phyloP scores from a whole-genome alignment of 2,113 vertebrate genomes.

The Chionis minor region DNA sequence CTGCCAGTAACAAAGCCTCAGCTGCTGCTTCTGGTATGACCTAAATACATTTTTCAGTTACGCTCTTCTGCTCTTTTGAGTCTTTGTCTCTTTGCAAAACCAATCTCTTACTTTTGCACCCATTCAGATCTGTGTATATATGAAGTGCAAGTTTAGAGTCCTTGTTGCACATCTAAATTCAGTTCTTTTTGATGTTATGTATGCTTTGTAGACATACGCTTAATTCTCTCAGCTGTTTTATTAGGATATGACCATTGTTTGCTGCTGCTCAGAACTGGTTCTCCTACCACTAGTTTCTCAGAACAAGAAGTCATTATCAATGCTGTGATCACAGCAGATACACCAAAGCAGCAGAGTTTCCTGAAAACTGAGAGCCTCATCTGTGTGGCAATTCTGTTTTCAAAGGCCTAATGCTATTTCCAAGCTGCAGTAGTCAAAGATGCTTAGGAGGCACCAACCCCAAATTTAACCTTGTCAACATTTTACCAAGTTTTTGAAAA shows the following conservation, averaged over 20 bases:
- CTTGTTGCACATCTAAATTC: neutral
- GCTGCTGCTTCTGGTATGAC: constrained; percentile 89
- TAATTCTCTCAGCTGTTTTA: neutral
- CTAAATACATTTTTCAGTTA: neutral
- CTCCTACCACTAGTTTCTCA: neutral
- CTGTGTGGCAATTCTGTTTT: neutral
- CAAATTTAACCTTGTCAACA: neutral
- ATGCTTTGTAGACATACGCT: neutral
- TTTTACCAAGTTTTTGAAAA: neutral
- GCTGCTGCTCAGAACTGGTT: neutral
- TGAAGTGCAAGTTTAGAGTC: neutral
- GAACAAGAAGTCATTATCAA: neutral
- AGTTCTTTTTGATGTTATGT: neutral
- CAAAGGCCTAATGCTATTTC: neutral
- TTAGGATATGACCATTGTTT: neutral
- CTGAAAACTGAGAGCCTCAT: neutral
- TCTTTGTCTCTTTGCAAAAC: neutral
- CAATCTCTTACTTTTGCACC: neutral
- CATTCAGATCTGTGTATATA: neutral
- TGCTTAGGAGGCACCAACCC: neutral
- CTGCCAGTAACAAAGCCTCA: constrained; percentile 92
- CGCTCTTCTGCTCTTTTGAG: neutral
- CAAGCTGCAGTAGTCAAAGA: neutral
- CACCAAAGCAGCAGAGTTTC: neutral
- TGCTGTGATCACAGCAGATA: neutral